These are phyloP conservation scores for Numenius phaeopus DNA, from an alignment of 2,797 vertebrate species.

Conservation along the genomic window DNA sequence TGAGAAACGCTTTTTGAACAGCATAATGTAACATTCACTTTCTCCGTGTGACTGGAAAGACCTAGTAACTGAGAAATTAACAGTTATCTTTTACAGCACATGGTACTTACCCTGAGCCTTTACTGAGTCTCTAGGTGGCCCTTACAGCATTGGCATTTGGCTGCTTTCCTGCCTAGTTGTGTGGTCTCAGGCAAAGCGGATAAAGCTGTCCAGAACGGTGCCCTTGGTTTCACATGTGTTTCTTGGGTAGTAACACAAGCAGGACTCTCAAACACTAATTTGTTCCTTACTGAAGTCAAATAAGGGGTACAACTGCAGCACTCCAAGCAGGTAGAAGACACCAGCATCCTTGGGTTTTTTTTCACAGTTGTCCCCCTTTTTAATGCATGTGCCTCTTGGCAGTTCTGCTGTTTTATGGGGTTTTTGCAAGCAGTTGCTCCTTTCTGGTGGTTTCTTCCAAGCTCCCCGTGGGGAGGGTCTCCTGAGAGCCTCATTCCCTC, in stretches of 20 bases:
- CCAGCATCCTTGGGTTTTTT: not conserved
- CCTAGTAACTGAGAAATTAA: not conserved
- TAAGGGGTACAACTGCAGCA: not conserved
- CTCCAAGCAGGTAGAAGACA: not conserved
- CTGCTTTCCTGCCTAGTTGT: conserved; percentile 33
- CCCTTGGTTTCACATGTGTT: not conserved
- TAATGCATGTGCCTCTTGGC: not conserved
- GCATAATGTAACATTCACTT: not conserved
- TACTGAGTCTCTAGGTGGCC: conserved; percentile 25
- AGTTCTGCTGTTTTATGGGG: not conserved
- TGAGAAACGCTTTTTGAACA: not conserved
- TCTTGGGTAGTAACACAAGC: not conserved
- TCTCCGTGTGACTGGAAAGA: not conserved
- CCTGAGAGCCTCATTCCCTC: not conserved
- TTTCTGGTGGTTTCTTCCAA: not conserved
- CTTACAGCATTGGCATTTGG: not conserved
- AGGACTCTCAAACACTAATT: not conserved
- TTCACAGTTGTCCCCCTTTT: not conserved
- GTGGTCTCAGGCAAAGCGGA: conserved; percentile 17
- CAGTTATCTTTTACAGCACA: not conserved
- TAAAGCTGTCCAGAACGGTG: not conserved
- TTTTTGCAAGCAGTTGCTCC: not conserved
- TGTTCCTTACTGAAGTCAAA: not conserved
- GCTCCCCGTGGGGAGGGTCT: not conserved
- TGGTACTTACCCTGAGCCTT: not conserved